A percentile compares a stretch with the other conserved stretches of the same genome.
Evolutionary conservation across 2,113 vertebrate genomes (phyloP).

Genomic region (Boulengeromyrus knoepffleri): DNA sequence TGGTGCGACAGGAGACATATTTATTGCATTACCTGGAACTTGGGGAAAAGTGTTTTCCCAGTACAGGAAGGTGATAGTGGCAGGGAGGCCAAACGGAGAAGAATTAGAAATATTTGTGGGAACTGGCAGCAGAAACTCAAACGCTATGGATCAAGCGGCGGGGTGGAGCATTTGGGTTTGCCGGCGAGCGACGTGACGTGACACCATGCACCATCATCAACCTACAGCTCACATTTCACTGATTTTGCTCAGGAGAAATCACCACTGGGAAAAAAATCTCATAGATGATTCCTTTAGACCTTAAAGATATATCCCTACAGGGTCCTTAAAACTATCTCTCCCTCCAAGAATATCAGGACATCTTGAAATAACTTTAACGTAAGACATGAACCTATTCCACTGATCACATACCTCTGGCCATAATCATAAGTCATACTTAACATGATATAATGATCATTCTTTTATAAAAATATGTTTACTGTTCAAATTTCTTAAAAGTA

Average conservation of each 20-base stretch:
- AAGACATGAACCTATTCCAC: background rate
- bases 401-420: background rate
- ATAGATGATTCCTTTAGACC: background rate
- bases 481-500: background rate
- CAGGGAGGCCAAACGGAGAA: background rate
- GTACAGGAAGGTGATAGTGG: background rate
- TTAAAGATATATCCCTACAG: background rate
- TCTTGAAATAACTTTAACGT: background rate
- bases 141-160: background rate
- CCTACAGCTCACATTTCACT: background rate
- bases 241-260: background rate
- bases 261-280: background rate
- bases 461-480: background rate
- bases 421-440: background rate
- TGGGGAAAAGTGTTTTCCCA: background rate
- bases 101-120: slow-evolving; percentile 6
- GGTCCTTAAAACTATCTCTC: background rate
- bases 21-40: background rate
- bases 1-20: background rate
- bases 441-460: background rate
- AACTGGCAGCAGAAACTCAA: background rate
- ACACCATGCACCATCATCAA: background rate
- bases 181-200: background rate
- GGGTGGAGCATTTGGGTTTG: background rate
- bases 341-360: background rate